A percentile compares a stretch with the other conserved stretches of the same genome.
These are phyloP conservation scores for Cerceris ruficornis DNA, from an alignment of 2,888 invertebrate genomes.

Conservation along the genomic window DNA sequence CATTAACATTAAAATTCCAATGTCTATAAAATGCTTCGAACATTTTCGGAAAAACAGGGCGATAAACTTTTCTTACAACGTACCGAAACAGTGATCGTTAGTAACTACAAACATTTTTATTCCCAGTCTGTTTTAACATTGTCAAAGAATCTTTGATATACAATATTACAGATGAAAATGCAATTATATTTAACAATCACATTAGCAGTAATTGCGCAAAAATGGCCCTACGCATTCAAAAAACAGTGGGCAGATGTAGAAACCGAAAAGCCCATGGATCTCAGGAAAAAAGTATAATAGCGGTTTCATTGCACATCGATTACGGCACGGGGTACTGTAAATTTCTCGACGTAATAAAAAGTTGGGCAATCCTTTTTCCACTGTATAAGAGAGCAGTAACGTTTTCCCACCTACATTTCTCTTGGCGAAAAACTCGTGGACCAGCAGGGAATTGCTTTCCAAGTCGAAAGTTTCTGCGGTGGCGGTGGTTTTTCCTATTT, in stretches of 20 bases:
- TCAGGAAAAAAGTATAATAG: not conserved
- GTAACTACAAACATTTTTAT: too few relatives aligned
- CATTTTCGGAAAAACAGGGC: too few relatives aligned
- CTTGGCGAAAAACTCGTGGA: conserved; percentile 50
- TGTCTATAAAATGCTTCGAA: too few relatives aligned
- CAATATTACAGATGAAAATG: too few relatives aligned
- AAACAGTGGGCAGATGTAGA: not conserved
- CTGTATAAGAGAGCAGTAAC: conserved; percentile 46
- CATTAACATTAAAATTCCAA: too few relatives aligned
- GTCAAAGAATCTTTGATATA: too few relatives aligned
- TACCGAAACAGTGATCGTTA: too few relatives aligned
- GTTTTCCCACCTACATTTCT: conserved; percentile 56
- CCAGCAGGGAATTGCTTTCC: conserved; percentile 64
- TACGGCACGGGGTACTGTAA: conserved; percentile 35
- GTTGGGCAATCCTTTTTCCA: conserved; percentile 46
- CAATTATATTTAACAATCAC: too few relatives aligned
- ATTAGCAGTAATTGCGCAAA: too few relatives aligned
- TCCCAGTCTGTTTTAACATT: too few relatives aligned
- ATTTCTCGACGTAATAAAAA: conserved; percentile 48
- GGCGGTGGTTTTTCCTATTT: conserved; percentile 59
- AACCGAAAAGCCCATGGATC: not conserved
- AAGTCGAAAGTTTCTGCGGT: conserved; percentile 66
- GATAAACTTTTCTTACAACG: too few relatives aligned
- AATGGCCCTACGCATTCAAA: not conserved
- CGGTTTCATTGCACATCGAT: conserved; percentile 44